phyloP scores from a whole-genome alignment of 2,888 invertebrate species.

The Drosophila kambysellisi region DNA sequence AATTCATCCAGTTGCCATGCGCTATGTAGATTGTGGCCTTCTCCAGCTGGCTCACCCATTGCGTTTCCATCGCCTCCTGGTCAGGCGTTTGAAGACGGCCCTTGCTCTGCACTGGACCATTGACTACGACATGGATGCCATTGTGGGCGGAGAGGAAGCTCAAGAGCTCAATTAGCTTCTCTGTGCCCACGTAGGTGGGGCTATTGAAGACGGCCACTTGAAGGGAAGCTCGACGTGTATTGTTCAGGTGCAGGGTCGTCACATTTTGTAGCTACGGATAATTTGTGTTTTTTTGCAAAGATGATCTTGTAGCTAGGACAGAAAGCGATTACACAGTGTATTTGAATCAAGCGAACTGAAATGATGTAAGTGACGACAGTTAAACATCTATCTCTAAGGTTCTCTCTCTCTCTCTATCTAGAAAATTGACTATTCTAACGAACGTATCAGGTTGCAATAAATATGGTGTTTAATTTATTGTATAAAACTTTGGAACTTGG shows the following conservation, averaged over 20 bases:
- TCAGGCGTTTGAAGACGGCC: constrained; percentile 86
- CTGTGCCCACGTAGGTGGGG: constrained; percentile 95
- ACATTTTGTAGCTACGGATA: constrained; percentile 53
- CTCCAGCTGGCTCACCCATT: constrained; percentile 89
- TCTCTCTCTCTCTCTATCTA: background rate
- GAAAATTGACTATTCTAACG: background rate
- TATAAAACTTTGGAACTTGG: constrained; percentile 34
- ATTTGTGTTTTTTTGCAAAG: constrained; percentile 6
- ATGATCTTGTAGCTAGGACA: background rate
- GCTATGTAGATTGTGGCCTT: constrained; percentile 93
- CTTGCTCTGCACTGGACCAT: constrained; percentile 78
- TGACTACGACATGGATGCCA: constrained; percentile 87
- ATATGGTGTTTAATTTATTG: background rate
- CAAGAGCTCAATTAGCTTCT: constrained; percentile 91
- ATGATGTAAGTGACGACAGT: background rate
- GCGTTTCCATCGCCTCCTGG: constrained; percentile 90
- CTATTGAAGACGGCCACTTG: constrained; percentile 94
- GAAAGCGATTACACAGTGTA: constrained; percentile 17
- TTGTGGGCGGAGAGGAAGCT: constrained; percentile 60
- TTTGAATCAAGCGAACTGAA: constrained; percentile 5
- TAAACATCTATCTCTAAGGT: background rate
- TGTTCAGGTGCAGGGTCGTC: constrained; percentile 87
- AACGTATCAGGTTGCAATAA: too few relatives aligned
- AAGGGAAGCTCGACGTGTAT: constrained; percentile 90
- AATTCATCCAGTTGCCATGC: constrained; percentile 95